These are phyloP conservation scores for Halictus rubicundus DNA, from an alignment of 1,140 invertebrate genomes.

Conservation along the genomic window DNA sequence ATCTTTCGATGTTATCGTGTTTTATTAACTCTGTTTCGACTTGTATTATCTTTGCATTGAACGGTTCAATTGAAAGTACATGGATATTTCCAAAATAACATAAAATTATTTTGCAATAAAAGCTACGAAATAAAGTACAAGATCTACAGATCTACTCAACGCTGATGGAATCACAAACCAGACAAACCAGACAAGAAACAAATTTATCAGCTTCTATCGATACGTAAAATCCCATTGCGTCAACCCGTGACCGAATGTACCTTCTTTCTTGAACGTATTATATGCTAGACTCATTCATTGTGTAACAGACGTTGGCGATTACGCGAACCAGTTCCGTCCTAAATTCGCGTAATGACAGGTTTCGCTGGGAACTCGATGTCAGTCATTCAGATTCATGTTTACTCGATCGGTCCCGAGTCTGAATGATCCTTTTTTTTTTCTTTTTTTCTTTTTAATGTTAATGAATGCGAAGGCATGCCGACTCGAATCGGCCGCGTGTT, in stretches of 20 bases:
- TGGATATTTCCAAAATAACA: too few relatives aligned
- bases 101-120: too few relatives aligned
- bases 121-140: too few relatives aligned
- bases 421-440: conserved; percentile 21
- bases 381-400: conserved; percentile 23
- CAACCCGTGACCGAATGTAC: conserved; percentile 11
- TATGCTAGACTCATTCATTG: conserved; percentile 10
- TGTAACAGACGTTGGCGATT: not conserved
- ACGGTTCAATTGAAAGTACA: too few relatives aligned
- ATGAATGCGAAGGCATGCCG: conserved; percentile 10
- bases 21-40: too few relatives aligned
- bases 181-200: too few relatives aligned
- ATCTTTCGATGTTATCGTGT: too few relatives aligned
- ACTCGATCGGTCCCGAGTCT: not conserved
- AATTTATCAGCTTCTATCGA: not conserved
- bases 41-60: too few relatives aligned
- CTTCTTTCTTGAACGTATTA: not conserved
- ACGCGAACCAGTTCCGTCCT: conserved; percentile 23
- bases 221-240: not conserved
- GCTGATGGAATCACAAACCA: too few relatives aligned
- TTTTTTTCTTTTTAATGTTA: conserved; percentile 27
- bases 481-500: not conserved
- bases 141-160: too few relatives aligned
- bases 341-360: conserved; percentile 20
- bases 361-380: not conserved